Evolutionary conservation across 35 echinoderm and acorn worm species (phyloP).

Genomic region (Apostichopus japonicus): DNA sequence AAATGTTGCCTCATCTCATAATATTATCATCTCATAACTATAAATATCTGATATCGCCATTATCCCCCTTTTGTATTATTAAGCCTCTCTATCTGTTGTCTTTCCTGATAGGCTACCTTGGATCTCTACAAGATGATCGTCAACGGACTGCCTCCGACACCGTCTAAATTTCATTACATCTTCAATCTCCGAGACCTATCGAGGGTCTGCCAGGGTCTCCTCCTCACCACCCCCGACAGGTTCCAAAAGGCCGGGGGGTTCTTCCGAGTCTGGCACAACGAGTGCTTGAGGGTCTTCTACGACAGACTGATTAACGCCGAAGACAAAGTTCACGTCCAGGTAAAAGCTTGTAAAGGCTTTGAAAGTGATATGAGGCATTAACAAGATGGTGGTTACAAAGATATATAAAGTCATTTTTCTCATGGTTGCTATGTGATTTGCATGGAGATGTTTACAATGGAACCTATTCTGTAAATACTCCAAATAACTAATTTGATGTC

Average conservation of each 20-base stretch:
- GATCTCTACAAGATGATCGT: conserved; percentile 89
- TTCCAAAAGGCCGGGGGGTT: conserved; percentile 69
- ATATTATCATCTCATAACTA: too few relatives aligned
- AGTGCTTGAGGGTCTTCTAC: conserved; percentile 92
- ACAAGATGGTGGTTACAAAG: background rate
- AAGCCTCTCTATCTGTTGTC: too few relatives aligned
- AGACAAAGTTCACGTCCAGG: conserved; percentile 82
- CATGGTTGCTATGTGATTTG: too few relatives aligned
- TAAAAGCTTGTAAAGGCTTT: background rate
- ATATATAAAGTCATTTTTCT: too few relatives aligned
- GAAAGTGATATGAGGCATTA: background rate
- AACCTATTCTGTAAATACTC: too few relatives aligned
- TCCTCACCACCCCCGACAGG: conserved; percentile 91
- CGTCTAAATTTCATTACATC: conserved; percentile 99
- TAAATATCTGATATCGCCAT: too few relatives aligned
- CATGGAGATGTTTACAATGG: too few relatives aligned
- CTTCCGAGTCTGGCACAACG: conserved; percentile 88
- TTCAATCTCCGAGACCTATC: conserved; percentile 94
- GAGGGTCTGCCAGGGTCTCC: conserved; percentile 87
- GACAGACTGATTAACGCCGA: conserved; percentile 89
- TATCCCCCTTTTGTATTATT: too few relatives aligned
- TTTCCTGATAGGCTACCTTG: conserved; percentile 54
- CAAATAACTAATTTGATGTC: too few relatives aligned
- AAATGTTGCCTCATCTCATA: too few relatives aligned
- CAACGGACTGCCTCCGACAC: conserved; percentile 85